Conservation (phyloP, 1,140 invertebrate genomes). For the Pseudomyrmex dendroicus region DNA sequence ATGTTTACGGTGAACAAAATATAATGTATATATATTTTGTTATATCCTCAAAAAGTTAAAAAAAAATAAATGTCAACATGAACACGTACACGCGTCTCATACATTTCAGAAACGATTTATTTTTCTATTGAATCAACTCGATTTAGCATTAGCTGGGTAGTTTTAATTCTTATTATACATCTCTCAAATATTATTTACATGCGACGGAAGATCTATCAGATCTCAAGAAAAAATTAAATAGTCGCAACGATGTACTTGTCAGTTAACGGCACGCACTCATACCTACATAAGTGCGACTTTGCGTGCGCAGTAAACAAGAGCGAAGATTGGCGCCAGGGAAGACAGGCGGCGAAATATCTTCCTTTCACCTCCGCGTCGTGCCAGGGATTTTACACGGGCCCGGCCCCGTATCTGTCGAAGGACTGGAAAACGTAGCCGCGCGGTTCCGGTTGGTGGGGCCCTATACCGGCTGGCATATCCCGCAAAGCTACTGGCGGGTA, state of each 20-base stretch:
- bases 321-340: background rate
- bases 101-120: background rate
- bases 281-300: background rate
- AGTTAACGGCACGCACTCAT: background rate
- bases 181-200: no score
- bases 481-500: conserved; percentile 61
- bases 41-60: no score
- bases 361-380: conserved; percentile 79
- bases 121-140: background rate
- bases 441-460: conserved; percentile 71
- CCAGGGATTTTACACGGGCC: conserved; percentile 38
- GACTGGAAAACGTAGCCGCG: conserved; percentile 58
- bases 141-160: no score
- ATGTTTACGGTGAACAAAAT: no score
- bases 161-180: no score
- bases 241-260: background rate
- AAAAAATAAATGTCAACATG: no score
- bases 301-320: background rate
- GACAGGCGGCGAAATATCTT: conserved; percentile 76
- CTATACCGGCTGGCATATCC: conserved; percentile 31
- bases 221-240: background rate
- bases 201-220: no score
- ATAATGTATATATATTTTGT: no score
- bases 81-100: no score
- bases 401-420: conserved; percentile 23